Percentiles rank a stretch among this genome's conserved stretches.
phyloP scores from a whole-genome alignment of 2,888 invertebrate genomes.

The Heliothis peltigera region DNA sequence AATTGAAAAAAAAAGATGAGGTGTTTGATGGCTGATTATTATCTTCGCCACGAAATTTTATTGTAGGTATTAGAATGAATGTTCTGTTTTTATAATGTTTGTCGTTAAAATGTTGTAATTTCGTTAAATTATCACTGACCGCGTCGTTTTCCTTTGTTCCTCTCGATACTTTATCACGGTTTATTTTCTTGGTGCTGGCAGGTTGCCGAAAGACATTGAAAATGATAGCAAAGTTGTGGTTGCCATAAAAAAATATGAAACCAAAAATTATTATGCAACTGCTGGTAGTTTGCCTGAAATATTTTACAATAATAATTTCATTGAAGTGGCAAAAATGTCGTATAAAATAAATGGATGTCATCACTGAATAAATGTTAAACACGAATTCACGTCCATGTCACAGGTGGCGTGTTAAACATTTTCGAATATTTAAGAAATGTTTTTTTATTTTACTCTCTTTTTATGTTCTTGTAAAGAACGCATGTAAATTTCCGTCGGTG shows the following conservation, averaged over 20 bases:
- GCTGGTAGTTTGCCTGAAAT: conserved; percentile 31
- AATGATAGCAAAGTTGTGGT: conserved; percentile 22
- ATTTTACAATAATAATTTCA: conserved; percentile 27
- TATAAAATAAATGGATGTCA: conserved; percentile 47
- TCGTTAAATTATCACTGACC: conserved; percentile 31
- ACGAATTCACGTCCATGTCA: conserved; percentile 37
- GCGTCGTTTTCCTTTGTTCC: conserved; percentile 34
- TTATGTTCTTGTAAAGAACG: conserved; percentile 45
- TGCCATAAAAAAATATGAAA: conserved; percentile 26
- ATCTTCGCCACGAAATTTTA: conserved; percentile 56
- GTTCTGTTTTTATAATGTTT: conserved; percentile 37
- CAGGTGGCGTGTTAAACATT: conserved; percentile 34
- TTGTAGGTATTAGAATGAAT: conserved; percentile 35
- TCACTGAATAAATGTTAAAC: conserved; percentile 45
- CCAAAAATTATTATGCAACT: conserved; percentile 24
- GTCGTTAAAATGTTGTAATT: conserved; percentile 40
- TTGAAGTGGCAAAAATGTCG: conserved; percentile 39
- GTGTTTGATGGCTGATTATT: conserved; percentile 66
- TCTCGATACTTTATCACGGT: conserved; percentile 29
- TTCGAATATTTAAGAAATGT: conserved; percentile 28
- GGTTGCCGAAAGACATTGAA: conserved; percentile 31
- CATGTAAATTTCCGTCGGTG: conserved; percentile 50
- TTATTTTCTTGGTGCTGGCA: conserved; percentile 39
- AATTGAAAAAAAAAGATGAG: conserved; percentile 68
- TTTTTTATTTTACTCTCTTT: conserved; percentile 20